Evolutionary conservation across 2,888 invertebrate species (phyloP), one percentile per base, ranked within the genome.

Genomic region (Seira musarum): DNA sequence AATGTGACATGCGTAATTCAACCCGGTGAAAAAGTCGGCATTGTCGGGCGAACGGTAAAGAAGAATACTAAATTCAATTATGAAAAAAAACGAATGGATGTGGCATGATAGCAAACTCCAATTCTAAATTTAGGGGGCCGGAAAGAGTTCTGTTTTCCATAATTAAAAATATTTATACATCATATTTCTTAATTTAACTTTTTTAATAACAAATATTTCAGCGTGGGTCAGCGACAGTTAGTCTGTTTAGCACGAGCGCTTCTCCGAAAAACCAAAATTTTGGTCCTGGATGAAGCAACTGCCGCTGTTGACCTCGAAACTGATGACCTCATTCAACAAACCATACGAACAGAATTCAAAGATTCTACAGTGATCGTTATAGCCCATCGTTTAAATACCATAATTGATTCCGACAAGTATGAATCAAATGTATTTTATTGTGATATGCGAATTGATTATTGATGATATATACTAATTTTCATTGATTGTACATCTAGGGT

Each of bases 321-420:
- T 0, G 96, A 96, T 89, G 95, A 95, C 87, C 92, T 96, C 80
- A 96, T 96, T 88, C 94, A 94, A 91, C 92, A 92, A 84, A 88
- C 88, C 0, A 97, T 97, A 88, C 92, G 94, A 22, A 92, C 93
- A 24, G 95, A 97, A 89, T 97, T 97, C 89, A 92, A 91, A 81
- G 92, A 94, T 81, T 95, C 95, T 89, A 97, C 97, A 2, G 94
- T 97, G 69, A 91, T 97, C 24, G 97, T 96, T 0, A 97, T 97
- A 88, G 97, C 97, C 53, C 97, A 97, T 90, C 92, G 97, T 17
- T 92, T 97, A 82, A 96, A 97, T 89, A 97, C 97, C 24, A 96
- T 97, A 87, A 92, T 97, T 92, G 96, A 96, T 90, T 95, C 94
- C 46, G 94, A 95, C 87, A 93, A 90, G 91, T 91, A 87, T 83